Base-by-base conservation (phyloP, 2,888 invertebrate species). In the Acrocyrtus sp. region DNA sequence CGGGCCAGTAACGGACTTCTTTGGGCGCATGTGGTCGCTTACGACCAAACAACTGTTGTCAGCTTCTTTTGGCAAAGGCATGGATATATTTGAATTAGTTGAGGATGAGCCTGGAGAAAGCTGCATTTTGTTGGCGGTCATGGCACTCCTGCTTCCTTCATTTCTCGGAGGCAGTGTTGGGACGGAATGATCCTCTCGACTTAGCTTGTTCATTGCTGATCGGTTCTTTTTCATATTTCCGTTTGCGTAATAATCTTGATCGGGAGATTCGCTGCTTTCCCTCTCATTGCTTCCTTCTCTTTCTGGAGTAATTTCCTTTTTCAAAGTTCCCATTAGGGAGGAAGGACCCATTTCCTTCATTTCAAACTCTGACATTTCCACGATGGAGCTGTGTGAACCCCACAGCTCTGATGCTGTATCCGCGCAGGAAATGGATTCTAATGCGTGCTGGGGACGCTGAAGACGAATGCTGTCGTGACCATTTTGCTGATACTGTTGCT, bases 41-140 rank as follows among this genome's bases (percentile, higher is more conserved):
- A 94, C 92, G 60, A 94, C 91, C 79, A 94, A 93, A 83, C 93
- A 93, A 19, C 86, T 86, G 12, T 65, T 65, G 74, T 87, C 86
- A 4, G 85, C 84, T 12, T 86, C 86, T 84, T 61, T 84, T 19
- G 67, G 60, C 22, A 62, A 15, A 21, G 57, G 54, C 21, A 70
- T 63, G 5, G 74, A 74, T 27, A 60, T 54, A 50, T 66, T 62
- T 3, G 65, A 62, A 21, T 27, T 53, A 47, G 60, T 50, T 4
- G 62, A 58, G 4, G 17, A 45, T 34, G 45, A 34, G n/a, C 66
- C 61, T 21, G 66, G 70, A 41, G 56, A 63, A 24, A 53, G 61
- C 47, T 72, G 72, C 51, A 67, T 60, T 58, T 65, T 41, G 22
- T 41, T 56, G 41, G 47, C 56, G 27, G 45, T 53, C n/a, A n/a